Evolutionary conservation across 35 echinoderm and acorn worm species (phyloP).

Genomic region (Apostichopus parvimensis): DNA sequence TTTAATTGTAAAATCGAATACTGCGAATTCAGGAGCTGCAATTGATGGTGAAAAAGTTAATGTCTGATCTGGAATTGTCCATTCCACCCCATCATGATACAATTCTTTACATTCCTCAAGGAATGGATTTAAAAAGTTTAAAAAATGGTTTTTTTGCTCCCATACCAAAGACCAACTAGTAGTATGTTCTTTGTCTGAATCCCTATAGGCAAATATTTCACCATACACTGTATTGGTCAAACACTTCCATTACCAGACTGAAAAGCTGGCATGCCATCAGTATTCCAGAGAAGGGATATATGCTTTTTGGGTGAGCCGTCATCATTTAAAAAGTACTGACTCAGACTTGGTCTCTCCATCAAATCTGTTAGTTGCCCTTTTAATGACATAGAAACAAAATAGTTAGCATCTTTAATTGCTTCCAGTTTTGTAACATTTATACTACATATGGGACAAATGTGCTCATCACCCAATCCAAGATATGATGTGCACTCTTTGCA

Average conservation of each 20-base stretch:
- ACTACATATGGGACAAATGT: neutral
- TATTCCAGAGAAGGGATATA: slow-evolving; percentile 27
- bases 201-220: slow-evolving; percentile 22
- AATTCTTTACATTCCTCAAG: slow-evolving; percentile 25
- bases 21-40: too few species aligned
- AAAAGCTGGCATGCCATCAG: slow-evolving; percentile 54
- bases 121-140: slow-evolving; percentile 29
- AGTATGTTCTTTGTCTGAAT: slow-evolving; percentile 38
- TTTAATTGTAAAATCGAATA: too few species aligned
- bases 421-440: neutral
- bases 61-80: neutral
- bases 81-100: neutral
- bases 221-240: slow-evolving; percentile 34
- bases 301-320: slow-evolving; percentile 11
- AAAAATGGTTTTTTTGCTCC: slow-evolving; percentile 29
- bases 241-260: slow-evolving; percentile 24
- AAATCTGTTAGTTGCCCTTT: neutral
- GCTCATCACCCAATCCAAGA: neutral
- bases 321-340: neutral
- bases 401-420: neutral
- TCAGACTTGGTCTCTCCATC: neutral
- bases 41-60: too few species aligned
- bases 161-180: slow-evolving; percentile 45
- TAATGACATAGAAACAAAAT: slow-evolving; percentile 22
- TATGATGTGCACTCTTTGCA: slow-evolving; percentile 11